These are phyloP conservation scores for Cheilosia pagana DNA, from an alignment of 2,888 invertebrate genomes.

Conservation along the genomic window DNA sequence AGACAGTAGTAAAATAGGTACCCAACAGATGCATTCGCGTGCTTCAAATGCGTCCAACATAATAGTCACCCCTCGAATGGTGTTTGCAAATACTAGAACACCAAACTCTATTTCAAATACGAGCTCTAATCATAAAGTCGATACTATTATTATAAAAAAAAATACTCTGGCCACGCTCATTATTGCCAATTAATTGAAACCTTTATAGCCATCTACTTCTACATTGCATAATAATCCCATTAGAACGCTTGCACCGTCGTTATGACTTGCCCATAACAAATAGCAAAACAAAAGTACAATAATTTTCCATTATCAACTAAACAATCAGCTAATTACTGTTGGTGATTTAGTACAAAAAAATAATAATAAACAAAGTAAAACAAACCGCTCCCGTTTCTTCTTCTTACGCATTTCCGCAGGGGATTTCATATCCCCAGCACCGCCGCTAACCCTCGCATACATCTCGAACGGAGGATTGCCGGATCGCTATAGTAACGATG, in stretches of 20 bases:
- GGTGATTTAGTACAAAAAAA: slow-evolving; percentile 24
- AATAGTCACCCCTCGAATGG: no score
- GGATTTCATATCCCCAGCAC: slow-evolving; percentile 78
- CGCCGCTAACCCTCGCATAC: slow-evolving; percentile 66
- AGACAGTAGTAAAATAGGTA: no score
- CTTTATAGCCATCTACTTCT: not conserved
- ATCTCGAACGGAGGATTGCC: slow-evolving; percentile 40
- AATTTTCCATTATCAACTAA: not conserved
- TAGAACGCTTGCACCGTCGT: not conserved
- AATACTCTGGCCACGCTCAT: not conserved
- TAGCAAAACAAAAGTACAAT: not conserved
- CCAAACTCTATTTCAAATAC: no score
- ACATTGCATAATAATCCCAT: slow-evolving; percentile 35
- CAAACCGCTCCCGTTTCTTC: slow-evolving; percentile 80
- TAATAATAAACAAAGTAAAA: slow-evolving; percentile 20
- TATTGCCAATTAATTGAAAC: slow-evolving; percentile 1
- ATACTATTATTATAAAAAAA: no score
- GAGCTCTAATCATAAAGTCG: no score
- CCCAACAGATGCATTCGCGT: no score
- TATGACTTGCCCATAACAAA: not conserved
- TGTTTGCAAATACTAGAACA: no score
- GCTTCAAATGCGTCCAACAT: no score
- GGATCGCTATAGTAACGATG: slow-evolving; percentile 6
- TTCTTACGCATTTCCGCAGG: slow-evolving; percentile 82
- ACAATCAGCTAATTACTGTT: not conserved